Conservation (phyloP, 2,797 vertebrate species). For the Tinamus major region DNA sequence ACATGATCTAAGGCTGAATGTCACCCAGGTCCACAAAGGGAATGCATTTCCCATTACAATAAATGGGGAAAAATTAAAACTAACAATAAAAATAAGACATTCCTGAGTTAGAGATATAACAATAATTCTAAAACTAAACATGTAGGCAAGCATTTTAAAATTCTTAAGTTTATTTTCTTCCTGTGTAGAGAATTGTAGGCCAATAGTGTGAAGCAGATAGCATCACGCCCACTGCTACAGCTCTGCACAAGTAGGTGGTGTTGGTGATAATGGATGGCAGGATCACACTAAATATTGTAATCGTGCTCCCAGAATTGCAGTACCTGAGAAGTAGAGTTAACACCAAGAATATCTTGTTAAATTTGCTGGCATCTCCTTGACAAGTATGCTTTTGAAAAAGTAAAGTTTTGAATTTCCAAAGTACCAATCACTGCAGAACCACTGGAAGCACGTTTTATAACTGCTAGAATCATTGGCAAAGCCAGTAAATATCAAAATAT, state of each 20-base stretch:
- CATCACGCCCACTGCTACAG: constrained; percentile 79
- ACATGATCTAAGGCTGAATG: not conserved
- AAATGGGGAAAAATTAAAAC: not conserved
- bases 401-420: not conserved
- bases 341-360: constrained; percentile 70
- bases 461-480: not conserved
- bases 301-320: constrained; percentile 74
- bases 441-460: not conserved
- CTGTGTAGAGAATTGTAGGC: constrained; percentile 49
- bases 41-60: not conserved
- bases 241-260: constrained; percentile 72
- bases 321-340: constrained; percentile 81
- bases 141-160: not conserved
- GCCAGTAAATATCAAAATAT: not conserved
- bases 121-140: not conserved
- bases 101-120: not conserved
- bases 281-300: constrained; percentile 82
- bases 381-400: constrained; percentile 11
- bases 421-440: constrained; percentile 29
- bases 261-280: constrained; percentile 78
- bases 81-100: not conserved
- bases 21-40: not conserved
- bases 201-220: constrained; percentile 73
- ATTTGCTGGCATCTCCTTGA: constrained; percentile 49
- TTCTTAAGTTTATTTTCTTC: constrained; percentile 4